A percentile compares a stretch with the other conserved stretches of the same genome.
Evolutionary conservation across 2,888 invertebrate species (phyloP).

Genomic region (Phengaris alcon): DNA sequence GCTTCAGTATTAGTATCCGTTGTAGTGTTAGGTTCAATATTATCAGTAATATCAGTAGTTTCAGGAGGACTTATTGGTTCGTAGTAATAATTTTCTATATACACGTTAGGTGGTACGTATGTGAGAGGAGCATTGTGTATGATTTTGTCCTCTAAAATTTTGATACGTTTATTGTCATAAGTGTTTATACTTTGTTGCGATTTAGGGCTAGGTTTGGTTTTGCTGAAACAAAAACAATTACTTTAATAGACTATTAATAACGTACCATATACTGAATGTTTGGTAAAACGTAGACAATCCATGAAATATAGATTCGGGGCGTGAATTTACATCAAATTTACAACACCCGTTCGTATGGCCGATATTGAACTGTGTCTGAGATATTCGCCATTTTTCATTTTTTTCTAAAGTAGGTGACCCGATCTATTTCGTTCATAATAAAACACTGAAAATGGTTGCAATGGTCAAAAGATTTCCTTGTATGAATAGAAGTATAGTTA

Average conservation of each 20-base stretch:
- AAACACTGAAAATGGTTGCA: no score
- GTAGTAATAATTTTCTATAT: slow-evolving; percentile 1
- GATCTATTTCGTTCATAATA: no score
- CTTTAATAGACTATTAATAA: neutral
- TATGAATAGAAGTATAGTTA: no score
- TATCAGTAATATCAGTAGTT: neutral
- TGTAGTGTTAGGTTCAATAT: neutral
- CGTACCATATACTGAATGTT: neutral
- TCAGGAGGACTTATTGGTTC: neutral
- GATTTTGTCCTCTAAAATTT: neutral
- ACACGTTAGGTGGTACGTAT: neutral
- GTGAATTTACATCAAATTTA: no score
- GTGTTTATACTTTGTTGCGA: neutral
- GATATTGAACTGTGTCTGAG: no score
- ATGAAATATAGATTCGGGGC: no score
- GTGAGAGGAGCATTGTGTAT: neutral
- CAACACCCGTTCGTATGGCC: no score
- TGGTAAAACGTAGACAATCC: no score
- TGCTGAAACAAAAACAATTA: neutral
- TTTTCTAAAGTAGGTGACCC: no score
- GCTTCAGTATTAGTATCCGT: neutral
- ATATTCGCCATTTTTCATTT: no score
- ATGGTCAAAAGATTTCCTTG: no score
- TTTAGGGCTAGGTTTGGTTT: neutral
- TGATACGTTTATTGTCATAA: neutral